phyloP scores from a whole-genome alignment of 2,888 invertebrate species.

The Nymphalis c-album region DNA sequence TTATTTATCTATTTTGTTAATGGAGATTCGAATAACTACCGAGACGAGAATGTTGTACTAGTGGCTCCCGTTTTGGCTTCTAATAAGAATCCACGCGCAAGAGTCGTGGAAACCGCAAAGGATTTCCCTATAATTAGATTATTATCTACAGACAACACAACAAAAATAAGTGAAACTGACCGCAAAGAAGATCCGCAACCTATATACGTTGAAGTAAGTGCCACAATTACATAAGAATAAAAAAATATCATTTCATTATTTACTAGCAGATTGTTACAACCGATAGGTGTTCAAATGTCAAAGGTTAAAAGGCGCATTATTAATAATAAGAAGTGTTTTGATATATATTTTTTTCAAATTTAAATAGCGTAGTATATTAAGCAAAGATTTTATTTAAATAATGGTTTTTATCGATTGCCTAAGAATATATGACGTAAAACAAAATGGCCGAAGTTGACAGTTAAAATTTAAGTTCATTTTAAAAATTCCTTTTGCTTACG shows the following conservation, averaged over 20 bases:
- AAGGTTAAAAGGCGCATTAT: no score
- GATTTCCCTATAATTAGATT: conserved; percentile 65
- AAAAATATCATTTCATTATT: no score
- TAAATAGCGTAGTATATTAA: no score
- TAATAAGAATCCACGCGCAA: conserved; percentile 48
- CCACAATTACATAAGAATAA: no score
- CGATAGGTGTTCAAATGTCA: no score
- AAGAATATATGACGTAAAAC: neutral
- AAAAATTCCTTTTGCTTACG: no score
- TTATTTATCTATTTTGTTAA: conserved; percentile 18
- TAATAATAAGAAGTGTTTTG: no score
- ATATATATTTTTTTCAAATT: no score
- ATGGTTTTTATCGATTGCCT: neutral
- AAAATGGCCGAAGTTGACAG: neutral
- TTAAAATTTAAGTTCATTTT: neutral
- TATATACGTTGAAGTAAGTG: conserved; percentile 67
- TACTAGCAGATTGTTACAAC: no score
- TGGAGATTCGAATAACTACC: conserved; percentile 23
- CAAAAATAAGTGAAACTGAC: conserved; percentile 32
- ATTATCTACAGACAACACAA: conserved; percentile 49
- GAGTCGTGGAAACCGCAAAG: conserved; percentile 60
- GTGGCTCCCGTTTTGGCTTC: conserved; percentile 62
- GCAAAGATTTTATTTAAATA: no score
- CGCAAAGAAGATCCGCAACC: conserved; percentile 45
- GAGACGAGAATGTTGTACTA: conserved; percentile 46